A percentile compares a stretch with the other conserved stretches of the same genome.
Conservation (phyloP, 30 jellyfish, hydroid and myxozoan genomes). For the Aurelia coerulea region DNA sequence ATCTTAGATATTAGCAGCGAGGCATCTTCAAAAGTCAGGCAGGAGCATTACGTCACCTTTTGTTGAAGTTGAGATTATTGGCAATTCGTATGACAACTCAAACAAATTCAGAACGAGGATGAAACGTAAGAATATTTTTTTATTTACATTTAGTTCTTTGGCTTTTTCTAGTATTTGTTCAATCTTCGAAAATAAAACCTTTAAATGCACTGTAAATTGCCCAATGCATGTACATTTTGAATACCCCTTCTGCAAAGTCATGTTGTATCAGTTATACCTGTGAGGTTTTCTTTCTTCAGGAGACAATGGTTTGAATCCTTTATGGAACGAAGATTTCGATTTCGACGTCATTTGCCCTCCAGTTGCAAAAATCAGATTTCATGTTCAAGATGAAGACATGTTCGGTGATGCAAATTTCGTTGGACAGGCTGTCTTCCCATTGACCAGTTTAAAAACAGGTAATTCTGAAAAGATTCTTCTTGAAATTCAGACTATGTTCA, state of each 20-base stretch:
- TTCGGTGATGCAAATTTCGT: conserved; percentile 98
- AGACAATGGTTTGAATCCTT: conserved; percentile 97
- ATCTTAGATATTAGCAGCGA: conserved; percentile 86
- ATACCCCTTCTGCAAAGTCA: not conserved
- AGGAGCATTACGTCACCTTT: conserved; percentile 98
- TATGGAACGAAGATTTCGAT: conserved; percentile 91
- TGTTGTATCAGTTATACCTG: not conserved
- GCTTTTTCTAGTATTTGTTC: not conserved
- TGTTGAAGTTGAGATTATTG: conserved; percentile 90
- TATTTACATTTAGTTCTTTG: not conserved
- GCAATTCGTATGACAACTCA: conserved; percentile 78
- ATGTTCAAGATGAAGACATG: conserved; percentile 98
- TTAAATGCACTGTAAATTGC: no score
- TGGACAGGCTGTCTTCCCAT: conserved; percentile 94
- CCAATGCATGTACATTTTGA: no score
- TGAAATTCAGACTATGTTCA: not conserved
- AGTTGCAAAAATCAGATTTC: conserved; percentile 81
- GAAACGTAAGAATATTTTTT: conserved; percentile 57
- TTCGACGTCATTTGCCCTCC: conserved; percentile 97
- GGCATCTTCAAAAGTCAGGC: conserved; percentile 92
- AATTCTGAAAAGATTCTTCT: not conserved
- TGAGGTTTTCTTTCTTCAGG: conserved; percentile 51
- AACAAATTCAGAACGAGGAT: conserved; percentile 86
- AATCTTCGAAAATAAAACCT: no score
- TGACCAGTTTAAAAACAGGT: conserved; percentile 89